Conservation (phyloP, 2,113 vertebrate species). For the Eubucco bourcierii region DNA sequence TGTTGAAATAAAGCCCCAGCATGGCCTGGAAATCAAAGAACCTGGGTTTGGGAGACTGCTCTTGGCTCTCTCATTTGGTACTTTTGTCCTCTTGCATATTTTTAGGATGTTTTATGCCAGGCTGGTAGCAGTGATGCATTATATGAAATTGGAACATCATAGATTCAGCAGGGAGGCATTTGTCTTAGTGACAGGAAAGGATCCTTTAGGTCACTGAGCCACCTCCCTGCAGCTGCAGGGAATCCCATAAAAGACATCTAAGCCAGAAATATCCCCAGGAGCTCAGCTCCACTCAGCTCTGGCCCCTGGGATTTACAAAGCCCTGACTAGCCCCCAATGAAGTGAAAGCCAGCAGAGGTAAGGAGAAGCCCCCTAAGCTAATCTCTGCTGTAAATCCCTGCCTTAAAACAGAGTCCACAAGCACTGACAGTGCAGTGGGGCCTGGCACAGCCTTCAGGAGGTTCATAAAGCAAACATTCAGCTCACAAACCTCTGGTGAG, state of each 20-base stretch:
- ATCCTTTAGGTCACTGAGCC: not conserved
- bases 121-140: not conserved
- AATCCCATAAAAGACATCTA: not conserved
- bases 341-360: not conserved
- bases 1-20: not conserved
- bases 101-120: not conserved
- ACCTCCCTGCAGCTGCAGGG: not conserved
- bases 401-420: not conserved
- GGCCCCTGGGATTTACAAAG: not conserved
- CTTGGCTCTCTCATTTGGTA: not conserved
- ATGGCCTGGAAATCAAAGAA: not conserved
- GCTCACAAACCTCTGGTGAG: not conserved
- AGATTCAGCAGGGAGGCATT: not conserved
- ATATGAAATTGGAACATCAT: constrained; percentile 1
- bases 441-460: not conserved
- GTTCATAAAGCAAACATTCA: not conserved
- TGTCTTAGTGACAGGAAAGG: constrained; percentile 34
- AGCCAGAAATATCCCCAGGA: not conserved
- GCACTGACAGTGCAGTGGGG: not conserved
- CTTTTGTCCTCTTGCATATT: not conserved
- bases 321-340: not conserved
- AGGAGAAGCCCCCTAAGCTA: not conserved
- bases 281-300: not conserved
- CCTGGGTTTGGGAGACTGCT: not conserved
- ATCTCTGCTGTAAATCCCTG: not conserved